Base-by-base conservation (phyloP, 2,113 vertebrate genomes). In the Ovibos moschatus region DNA sequence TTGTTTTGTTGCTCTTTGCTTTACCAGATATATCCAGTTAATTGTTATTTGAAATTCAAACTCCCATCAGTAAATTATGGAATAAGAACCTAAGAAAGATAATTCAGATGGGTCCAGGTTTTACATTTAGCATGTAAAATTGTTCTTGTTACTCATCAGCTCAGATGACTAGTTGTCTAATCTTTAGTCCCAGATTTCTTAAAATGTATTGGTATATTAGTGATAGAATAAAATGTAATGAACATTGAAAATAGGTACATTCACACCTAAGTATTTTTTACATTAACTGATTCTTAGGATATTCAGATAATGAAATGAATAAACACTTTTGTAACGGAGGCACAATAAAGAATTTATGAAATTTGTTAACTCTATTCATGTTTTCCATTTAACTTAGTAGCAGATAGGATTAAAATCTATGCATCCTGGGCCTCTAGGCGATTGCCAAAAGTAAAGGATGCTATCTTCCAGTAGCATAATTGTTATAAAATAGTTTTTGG, bases 31-130 rank as follows among this genome's bases (percentile, higher is more conserved):
- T 86, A 91, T 82, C 25, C n/a, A 92, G 30, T 67, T 87, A 96
- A 87, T 82, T 40, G 43, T 89, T 89, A 92, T 51, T 97, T 85
- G 60, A 53, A 90, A 94, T 95, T 96, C 36, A 50, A 95, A 94
- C 60, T 94, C 90, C 40, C 15, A 36, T 96, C 43, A 67, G 55
- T 79, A 79, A 86, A 53, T 91, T 88, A 91, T 87, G 27, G 28
- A 94, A 55, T 23, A 95, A 96, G 40, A 91, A 85, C 17, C 78
- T 81, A 23, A 93, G 45, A 93, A 92, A 2, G 84, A 79, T 84
- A 93, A 91, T 36, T 91, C 81, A 88, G 51, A 25, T 78, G 33
- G 96, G 21, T n/a, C 84, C 47, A 94, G 9, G 47, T 89, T 78
- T 94, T 93, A 33, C 82, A 82, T 81, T 97, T 87, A 93, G 45